A percentile compares a stretch with the other conserved stretches of the same genome.
phyloP scores from a whole-genome alignment of 1,140 invertebrate genomes.

The Neodiprion fabricii region DNA sequence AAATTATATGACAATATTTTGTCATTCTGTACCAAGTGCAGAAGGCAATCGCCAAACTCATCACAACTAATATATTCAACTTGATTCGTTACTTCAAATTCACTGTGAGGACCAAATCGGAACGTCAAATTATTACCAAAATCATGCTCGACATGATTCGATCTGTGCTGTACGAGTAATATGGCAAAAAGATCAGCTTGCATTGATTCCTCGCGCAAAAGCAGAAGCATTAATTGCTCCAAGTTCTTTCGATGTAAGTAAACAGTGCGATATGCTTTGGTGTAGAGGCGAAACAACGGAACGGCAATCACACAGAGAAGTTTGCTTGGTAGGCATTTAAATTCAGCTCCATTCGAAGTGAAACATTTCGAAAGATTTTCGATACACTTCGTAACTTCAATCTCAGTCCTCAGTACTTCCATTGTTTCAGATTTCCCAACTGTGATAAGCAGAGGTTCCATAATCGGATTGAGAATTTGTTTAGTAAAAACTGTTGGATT shows the following conservation, averaged over 20 bases:
- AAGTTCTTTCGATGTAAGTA: slow-evolving; percentile 44
- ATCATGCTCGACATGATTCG: slow-evolving; percentile 22
- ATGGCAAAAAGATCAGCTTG: slow-evolving; percentile 40
- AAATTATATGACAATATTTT: slow-evolving; percentile 41
- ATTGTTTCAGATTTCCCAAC: slow-evolving; percentile 18
- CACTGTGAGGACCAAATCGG: slow-evolving; percentile 48
- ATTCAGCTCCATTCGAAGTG: slow-evolving; percentile 44
- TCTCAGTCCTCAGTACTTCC: slow-evolving; percentile 34
- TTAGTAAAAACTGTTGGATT: slow-evolving; percentile 55
- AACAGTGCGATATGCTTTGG: slow-evolving; percentile 45
- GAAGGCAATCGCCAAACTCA: slow-evolving; percentile 42
- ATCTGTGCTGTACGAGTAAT: slow-evolving; percentile 42
- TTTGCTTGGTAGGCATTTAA: slow-evolving; percentile 46
- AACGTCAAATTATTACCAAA: slow-evolving; percentile 46
- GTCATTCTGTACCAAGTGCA: slow-evolving; percentile 43
- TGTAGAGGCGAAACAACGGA: slow-evolving; percentile 54
- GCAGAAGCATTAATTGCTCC: slow-evolving; percentile 45
- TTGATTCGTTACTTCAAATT: slow-evolving; percentile 43
- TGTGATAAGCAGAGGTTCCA: slow-evolving; percentile 50
- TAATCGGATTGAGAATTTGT: slow-evolving; percentile 55
- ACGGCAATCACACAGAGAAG: slow-evolving; percentile 41
- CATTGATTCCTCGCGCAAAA: slow-evolving; percentile 38
- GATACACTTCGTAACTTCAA: slow-evolving; percentile 49
- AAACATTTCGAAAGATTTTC: slow-evolving; percentile 55
- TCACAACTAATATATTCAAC: slow-evolving; percentile 35